Percentiles rank a stretch among this genome's conserved stretches.
Evolutionary conservation across 2,113 vertebrate species (phyloP).

Genomic region (Tragelaphus imberbis): DNA sequence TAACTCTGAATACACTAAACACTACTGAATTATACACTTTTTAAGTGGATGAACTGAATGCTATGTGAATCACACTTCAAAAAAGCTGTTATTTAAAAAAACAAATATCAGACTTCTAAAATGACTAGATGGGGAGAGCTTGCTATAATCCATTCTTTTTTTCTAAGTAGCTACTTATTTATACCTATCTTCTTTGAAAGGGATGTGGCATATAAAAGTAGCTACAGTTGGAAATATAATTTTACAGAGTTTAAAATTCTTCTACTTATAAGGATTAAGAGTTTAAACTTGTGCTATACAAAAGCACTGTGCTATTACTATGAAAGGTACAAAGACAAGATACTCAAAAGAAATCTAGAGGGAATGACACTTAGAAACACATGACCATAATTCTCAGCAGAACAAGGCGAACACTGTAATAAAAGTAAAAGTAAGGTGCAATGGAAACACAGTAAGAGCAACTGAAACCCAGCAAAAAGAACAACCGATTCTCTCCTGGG

Average conservation of each 20-base stretch:
- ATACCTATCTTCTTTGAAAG: neutral
- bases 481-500: neutral
- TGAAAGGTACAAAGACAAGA: constrained; percentile 17
- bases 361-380: neutral
- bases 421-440: constrained; percentile 4
- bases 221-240: no score
- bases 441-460: constrained; percentile 1
- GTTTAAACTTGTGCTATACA: neutral
- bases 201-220: no score
- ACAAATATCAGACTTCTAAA: neutral
- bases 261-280: neutral
- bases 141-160: neutral
- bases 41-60: neutral
- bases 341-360: neutral
- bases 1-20: neutral
- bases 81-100: neutral
- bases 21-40: neutral
- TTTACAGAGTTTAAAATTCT: constrained; percentile 14
- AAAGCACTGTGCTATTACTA: neutral
- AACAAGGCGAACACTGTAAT: neutral
- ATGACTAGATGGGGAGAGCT: neutral
- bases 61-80: neutral
- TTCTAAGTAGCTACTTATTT: neutral
- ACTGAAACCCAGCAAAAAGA: constrained; percentile 4
- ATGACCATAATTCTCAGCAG: neutral